Evolutionary conservation across 2,888 invertebrate genomes (phyloP).

Genomic region (Atethmia centrago): DNA sequence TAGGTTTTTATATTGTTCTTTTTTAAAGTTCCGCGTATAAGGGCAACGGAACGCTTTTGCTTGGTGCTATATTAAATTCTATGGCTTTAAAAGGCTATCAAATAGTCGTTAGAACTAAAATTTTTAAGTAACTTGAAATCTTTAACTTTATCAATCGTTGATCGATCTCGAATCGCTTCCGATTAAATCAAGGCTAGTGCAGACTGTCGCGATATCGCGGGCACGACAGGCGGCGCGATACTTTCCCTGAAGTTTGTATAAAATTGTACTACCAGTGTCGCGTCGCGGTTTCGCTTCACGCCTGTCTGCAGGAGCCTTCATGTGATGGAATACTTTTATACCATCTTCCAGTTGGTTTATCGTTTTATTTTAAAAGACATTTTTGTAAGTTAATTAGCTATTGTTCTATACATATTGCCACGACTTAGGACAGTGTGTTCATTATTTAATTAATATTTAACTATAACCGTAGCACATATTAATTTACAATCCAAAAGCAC

Average conservation of each 20-base stretch:
- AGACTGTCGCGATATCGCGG: no score
- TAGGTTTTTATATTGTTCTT: slow-evolving; percentile 46
- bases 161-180: neutral
- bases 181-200: no score
- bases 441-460: neutral
- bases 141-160: neutral
- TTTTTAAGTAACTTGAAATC: neutral
- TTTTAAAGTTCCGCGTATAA: slow-evolving; percentile 26
- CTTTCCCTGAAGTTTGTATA: no score
- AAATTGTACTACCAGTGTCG: no score
- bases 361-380: neutral
- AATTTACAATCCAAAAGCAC: neutral
- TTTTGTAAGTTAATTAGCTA: neutral
- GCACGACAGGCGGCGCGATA: no score
- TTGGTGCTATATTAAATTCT: slow-evolving; percentile 1
- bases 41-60: slow-evolving; percentile 12
- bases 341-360: neutral
- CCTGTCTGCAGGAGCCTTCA: no score
- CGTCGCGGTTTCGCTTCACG: no score
- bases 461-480: neutral
- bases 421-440: neutral
- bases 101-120: neutral
- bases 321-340: neutral
- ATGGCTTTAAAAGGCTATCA: neutral
- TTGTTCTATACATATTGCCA: neutral